These are phyloP conservation scores for Carettochelys insculpta DNA, from an alignment of 2,113 vertebrate genomes.

Conservation along the genomic window DNA sequence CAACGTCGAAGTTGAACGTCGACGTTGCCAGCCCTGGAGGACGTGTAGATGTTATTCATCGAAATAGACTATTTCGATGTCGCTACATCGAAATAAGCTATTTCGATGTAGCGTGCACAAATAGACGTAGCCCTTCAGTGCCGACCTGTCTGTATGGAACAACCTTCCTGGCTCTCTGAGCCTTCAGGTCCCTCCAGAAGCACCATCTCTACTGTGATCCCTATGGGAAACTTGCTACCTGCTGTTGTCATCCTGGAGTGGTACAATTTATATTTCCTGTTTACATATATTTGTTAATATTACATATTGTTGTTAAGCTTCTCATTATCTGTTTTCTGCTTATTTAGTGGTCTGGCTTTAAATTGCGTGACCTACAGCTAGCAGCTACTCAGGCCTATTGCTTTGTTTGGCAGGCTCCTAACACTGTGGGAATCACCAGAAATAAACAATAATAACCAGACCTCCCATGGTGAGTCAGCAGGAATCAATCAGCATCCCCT, in stretches of 20 bases:
- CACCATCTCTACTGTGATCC: background rate
- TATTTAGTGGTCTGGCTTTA: background rate
- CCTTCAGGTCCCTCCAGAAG: background rate
- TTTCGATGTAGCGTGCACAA: too few species aligned
- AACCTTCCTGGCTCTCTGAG: background rate
- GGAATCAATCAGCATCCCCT: background rate
- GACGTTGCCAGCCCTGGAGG: too few species aligned
- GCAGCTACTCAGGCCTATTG: background rate
- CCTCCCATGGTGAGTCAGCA: background rate
- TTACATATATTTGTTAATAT: background rate
- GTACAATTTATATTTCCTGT: background rate
- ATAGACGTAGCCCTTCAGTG: too few species aligned
- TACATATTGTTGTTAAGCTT: background rate
- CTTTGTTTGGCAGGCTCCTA: background rate
- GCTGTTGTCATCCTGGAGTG: background rate
- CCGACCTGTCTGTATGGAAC: background rate
- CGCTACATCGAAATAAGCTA: too few species aligned
- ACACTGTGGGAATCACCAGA: background rate
- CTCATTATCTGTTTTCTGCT: background rate
- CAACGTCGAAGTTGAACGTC: too few species aligned
- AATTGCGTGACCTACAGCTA: background rate
- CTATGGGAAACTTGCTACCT: fast-evolving
- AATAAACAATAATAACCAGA: background rate
- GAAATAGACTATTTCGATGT: too few species aligned
- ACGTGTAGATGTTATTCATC: too few species aligned